phyloP scores from a whole-genome alignment of 2,888 invertebrate genomes.

The Neoascia interrupta region DNA sequence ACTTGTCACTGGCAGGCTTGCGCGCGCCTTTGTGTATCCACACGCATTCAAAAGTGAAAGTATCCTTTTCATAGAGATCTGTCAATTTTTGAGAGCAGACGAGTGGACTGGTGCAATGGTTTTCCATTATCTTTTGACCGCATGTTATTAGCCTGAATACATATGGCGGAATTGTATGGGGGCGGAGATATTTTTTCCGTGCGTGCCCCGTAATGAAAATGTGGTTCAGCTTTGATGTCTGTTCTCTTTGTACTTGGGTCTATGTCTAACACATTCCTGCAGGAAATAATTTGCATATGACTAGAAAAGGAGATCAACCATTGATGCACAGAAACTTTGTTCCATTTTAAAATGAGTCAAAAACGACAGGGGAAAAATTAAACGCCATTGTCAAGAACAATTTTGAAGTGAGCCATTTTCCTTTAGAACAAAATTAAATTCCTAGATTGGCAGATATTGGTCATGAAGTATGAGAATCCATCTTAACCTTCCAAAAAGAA shows the following conservation, averaged over 20 bases:
- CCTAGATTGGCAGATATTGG: too few relatives aligned
- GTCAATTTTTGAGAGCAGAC: slow-evolving; percentile 55
- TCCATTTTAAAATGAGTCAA: too few relatives aligned
- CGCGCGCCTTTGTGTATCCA: background rate
- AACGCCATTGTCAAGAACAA: too few relatives aligned
- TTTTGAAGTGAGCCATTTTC: too few relatives aligned
- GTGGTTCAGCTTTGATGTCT: slow-evolving; percentile 27
- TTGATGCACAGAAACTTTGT: slow-evolving; percentile 52
- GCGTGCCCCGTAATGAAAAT: slow-evolving; percentile 41
- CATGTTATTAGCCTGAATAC: slow-evolving; percentile 59
- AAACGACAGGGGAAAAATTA: too few relatives aligned
- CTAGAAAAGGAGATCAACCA: slow-evolving; percentile 46
- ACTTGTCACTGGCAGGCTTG: slow-evolving; percentile 29
- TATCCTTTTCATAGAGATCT: slow-evolving; percentile 61
- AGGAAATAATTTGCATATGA: slow-evolving; percentile 34
- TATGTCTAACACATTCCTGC: too few relatives aligned
- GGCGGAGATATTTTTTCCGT: slow-evolving; percentile 28
- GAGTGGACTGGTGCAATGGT: slow-evolving; percentile 40
- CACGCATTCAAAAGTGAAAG: slow-evolving; percentile 63
- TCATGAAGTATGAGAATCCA: too few relatives aligned
- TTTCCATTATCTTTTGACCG: slow-evolving; percentile 62
- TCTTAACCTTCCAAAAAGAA: too few relatives aligned
- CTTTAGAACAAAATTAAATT: too few relatives aligned
- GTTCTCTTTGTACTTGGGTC: slow-evolving; percentile 4
- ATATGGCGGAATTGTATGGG: slow-evolving; percentile 16